Percentiles rank a stretch among this genome's conserved stretches.
phyloP scores from a whole-genome alignment of 2,113 vertebrate genomes.

The Acrocephalus kingi region DNA sequence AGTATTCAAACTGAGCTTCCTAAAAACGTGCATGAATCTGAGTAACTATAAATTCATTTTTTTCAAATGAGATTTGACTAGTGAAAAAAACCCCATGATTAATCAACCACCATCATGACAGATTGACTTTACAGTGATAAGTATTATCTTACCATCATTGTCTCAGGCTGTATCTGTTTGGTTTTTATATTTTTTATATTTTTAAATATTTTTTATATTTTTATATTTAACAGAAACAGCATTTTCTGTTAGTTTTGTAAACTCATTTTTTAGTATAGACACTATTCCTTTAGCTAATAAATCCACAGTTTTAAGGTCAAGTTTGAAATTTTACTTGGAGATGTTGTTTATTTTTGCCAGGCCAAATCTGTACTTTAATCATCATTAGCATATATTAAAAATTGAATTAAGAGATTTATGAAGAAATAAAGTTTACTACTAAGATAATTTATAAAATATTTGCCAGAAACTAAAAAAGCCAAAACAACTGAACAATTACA shows the following conservation, averaged over 20 bases:
- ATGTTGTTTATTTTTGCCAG: neutral
- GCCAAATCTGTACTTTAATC: neutral
- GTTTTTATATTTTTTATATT: neutral
- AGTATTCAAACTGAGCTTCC: neutral
- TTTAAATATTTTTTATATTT: too few species aligned
- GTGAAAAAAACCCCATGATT: neutral
- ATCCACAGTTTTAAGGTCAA: neutral
- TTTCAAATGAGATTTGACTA: neutral
- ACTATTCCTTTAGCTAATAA: neutral
- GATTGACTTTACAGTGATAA: neutral
- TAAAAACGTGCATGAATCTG: slow-evolving; percentile 3
- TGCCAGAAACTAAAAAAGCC: neutral
- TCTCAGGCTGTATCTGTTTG: neutral
- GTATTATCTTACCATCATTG: neutral
- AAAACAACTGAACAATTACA: neutral
- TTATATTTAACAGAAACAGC: too few species aligned
- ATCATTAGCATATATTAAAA: neutral
- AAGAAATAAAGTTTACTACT: neutral
- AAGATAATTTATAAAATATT: neutral
- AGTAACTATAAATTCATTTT: neutral
- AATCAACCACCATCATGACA: neutral
- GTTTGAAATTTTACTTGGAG: neutral
- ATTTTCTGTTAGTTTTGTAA: neutral
- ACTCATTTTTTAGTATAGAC: neutral
- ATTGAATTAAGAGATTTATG: neutral